Evolutionary conservation across 2,888 invertebrate genomes (phyloP).

Genomic region (Acanthosepion esculentum): DNA sequence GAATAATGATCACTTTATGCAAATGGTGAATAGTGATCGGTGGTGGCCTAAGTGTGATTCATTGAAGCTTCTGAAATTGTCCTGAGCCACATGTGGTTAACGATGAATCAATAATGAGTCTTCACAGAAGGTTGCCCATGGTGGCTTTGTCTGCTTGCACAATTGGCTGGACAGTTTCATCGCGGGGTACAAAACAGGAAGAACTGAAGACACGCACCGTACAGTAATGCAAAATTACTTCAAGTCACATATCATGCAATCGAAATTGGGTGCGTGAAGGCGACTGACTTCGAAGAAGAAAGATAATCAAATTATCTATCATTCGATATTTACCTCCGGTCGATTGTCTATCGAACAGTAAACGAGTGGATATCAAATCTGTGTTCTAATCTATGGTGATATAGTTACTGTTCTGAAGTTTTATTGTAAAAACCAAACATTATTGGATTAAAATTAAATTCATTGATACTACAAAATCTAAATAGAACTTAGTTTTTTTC

Average conservation of each 20-base stretch:
- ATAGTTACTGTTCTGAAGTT: no score
- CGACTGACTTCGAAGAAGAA: not conserved
- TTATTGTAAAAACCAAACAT: no score
- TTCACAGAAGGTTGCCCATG: not conserved
- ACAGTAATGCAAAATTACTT: not conserved
- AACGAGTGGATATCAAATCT: not conserved
- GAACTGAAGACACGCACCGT: not conserved
- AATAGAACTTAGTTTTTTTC: no score
- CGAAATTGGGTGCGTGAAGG: not conserved
- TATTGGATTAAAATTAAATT: no score
- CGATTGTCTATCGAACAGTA: not conserved
- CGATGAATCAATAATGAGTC: not conserved
- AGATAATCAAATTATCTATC: not conserved
- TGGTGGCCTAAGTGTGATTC: not conserved
- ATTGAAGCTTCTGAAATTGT: not conserved
- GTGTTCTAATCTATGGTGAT: not conserved
- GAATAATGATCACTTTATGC: not conserved
- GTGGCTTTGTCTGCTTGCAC: not conserved
- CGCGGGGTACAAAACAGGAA: not conserved
- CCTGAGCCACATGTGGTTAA: conserved; percentile 15
- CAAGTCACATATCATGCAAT: not conserved
- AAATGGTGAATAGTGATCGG: not conserved
- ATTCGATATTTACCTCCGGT: not conserved
- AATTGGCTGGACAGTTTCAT: not conserved
- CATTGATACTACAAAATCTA: no score